Evolutionary conservation across 2,888 invertebrate species (phyloP).

Genomic region (Eutolmus rufibarbis): DNA sequence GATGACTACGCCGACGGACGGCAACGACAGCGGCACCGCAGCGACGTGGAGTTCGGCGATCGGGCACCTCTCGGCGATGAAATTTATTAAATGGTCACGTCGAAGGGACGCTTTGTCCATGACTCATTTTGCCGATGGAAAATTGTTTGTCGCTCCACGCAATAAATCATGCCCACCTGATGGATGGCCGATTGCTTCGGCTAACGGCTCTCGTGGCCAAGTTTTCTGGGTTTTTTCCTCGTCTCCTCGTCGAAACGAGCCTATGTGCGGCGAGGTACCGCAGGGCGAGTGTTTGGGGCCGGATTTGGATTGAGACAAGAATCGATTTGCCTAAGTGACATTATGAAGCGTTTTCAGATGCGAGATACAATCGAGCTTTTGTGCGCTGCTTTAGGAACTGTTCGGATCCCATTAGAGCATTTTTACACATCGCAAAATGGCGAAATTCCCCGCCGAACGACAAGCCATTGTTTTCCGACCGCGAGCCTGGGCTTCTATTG

Average conservation of each 20-base stretch:
- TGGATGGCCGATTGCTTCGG: slow-evolving; percentile 12
- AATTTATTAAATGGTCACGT: slow-evolving; percentile 44
- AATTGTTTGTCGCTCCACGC: slow-evolving; percentile 34
- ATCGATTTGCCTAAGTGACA: background rate
- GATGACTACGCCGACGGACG: background rate
- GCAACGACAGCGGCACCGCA: background rate
- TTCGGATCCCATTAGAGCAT: background rate
- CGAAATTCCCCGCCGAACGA: background rate
- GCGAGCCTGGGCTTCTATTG: background rate
- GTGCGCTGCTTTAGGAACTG: background rate
- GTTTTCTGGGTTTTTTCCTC: background rate
- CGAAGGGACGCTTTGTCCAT: slow-evolving; percentile 40
- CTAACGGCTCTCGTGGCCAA: slow-evolving; percentile 4
- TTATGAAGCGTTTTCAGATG: background rate
- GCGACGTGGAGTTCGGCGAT: slow-evolving; percentile 19
- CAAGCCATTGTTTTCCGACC: background rate
- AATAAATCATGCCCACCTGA: slow-evolving; percentile 40
- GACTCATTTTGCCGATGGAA: slow-evolving; percentile 41
- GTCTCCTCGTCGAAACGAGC: background rate
- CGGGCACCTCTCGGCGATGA: slow-evolving; percentile 10
- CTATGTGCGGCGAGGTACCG: background rate
- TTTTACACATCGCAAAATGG: background rate
- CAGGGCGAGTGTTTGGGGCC: background rate
- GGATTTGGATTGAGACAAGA: background rate
- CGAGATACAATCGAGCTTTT: background rate